Base-by-base conservation (phyloP, 92 coral and sea anemone species). In the Porites divaricata region DNA sequence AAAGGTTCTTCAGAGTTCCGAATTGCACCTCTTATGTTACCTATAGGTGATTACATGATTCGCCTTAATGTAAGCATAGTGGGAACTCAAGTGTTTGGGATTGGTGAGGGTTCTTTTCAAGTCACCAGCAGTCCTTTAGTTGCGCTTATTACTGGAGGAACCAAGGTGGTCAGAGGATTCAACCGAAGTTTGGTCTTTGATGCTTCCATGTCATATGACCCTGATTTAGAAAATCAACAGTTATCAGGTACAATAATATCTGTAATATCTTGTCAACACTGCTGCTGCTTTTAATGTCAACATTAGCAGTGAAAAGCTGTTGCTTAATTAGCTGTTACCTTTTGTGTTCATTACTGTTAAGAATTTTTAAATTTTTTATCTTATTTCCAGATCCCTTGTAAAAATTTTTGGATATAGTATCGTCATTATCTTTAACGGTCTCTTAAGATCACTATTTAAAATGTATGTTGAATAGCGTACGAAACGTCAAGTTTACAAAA, bases 141-240 rank as follows among this genome's bases (percentile, higher is more conserved):
- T 24, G 92, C 92, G 48, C 13, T 54, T 63, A 74, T 89, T 23
- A 66, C 75, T 51, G 92, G 89, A 6, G 92, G 92, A 14, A 67
- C 83, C 22, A 70, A 74, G 51, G 78, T 74, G 56, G 80, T 8
- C 13, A 80, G 70, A 67, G 83, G 75, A 67, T 54, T 49, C 20
- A 69, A 81, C 2, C 59, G 63, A 25, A 73, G 66, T 35, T 50
- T 84, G 20, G 67, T 74, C 4, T 56, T 89, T 41, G 78, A 89
- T 77, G 92, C 89, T 23, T 85, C 89, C 67, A 48, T 51, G 72
- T 84, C 89, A 22, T 65, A 72, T 64, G 92, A 89, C 11, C 23
- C 76, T 2, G 92, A 85, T 76, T 69, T 28, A 16, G 70, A 41
- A 49, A 26, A 59, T 59, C 57, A 62, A 41, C 56, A 76, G 54